Evolutionary conservation across 35 echinoderm and acorn worm genomes (phyloP).

Genomic region (Ptychodera flava): DNA sequence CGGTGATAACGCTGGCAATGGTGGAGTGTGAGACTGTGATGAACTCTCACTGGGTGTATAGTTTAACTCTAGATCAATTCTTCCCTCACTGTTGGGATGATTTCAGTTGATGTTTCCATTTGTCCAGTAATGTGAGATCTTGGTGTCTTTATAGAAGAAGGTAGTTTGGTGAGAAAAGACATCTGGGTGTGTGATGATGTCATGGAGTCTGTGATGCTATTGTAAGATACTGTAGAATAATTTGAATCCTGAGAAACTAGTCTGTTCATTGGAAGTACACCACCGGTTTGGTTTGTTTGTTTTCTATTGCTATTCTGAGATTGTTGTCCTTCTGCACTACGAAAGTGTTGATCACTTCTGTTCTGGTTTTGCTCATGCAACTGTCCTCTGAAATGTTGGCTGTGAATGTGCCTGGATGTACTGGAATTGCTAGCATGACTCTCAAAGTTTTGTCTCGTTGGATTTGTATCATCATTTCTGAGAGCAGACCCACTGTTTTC

Average conservation of each 20-base stretch:
- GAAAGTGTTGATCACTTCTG: neutral
- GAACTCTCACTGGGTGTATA: conserved; percentile 39
- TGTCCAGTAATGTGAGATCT: neutral
- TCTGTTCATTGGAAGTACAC: neutral
- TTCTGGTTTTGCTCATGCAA: neutral
- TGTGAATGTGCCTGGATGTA: neutral
- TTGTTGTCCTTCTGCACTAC: too few relatives aligned
- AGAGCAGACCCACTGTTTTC: neutral
- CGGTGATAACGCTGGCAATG: conserved; percentile 69
- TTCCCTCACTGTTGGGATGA: neutral
- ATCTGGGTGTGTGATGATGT: neutral
- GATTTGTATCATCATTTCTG: neutral
- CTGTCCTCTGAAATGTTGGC: neutral
- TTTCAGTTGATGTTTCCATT: neutral
- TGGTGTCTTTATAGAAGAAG: neutral
- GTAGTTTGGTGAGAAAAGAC: neutral
- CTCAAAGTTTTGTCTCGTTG: neutral
- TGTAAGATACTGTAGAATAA: neutral
- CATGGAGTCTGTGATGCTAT: neutral
- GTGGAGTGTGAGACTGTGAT: conserved; percentile 74
- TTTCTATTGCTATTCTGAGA: too few relatives aligned
- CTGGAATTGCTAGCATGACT: neutral
- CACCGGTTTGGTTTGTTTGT: too few relatives aligned
- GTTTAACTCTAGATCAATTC: neutral
- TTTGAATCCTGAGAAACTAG: neutral